Conservation (phyloP, 2,797 vertebrate genomes). For the Ptychobarbus kaznakovi region DNA sequence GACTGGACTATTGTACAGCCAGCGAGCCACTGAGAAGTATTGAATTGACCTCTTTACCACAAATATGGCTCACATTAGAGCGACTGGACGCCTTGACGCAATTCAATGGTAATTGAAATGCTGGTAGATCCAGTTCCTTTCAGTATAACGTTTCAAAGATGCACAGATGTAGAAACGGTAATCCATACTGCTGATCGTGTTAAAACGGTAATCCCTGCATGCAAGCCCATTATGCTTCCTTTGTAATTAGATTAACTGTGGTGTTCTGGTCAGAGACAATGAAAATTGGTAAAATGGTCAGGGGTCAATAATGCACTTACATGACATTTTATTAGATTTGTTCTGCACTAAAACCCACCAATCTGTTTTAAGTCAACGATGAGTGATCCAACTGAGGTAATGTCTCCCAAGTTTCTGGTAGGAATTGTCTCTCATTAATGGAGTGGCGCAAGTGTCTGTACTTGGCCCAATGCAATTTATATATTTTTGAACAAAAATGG, state of each 20-base stretch:
- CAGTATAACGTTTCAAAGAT: slow-evolving; percentile 64
- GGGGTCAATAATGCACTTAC: slow-evolving; percentile 58
- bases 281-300: slow-evolving; percentile 49
- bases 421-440: slow-evolving; percentile 24
- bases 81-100: background rate
- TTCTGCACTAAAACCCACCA: slow-evolving; percentile 51
- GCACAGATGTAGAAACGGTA: slow-evolving; percentile 62
- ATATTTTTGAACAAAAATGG: background rate
- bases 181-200: slow-evolving; percentile 69
- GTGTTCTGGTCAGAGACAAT: slow-evolving; percentile 56
- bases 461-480: background rate
- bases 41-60: slow-evolving; percentile 14
- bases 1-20: slow-evolving; percentile 50
- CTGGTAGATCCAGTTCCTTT: slow-evolving; percentile 64
- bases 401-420: slow-evolving; percentile 22
- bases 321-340: slow-evolving; percentile 61
- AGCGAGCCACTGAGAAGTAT: slow-evolving; percentile 21
- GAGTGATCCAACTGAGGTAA: slow-evolving; percentile 44
- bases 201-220: slow-evolving; percentile 66
- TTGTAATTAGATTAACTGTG: slow-evolving; percentile 55
- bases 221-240: slow-evolving; percentile 66
- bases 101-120: slow-evolving; percentile 53
- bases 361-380: slow-evolving; percentile 49
- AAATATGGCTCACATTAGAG: slow-evolving; percentile 19
- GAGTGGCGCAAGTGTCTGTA: slow-evolving; percentile 26